phyloP scores from a whole-genome alignment of 2,888 invertebrate species.

The Phyllotreta cruciferae region DNA sequence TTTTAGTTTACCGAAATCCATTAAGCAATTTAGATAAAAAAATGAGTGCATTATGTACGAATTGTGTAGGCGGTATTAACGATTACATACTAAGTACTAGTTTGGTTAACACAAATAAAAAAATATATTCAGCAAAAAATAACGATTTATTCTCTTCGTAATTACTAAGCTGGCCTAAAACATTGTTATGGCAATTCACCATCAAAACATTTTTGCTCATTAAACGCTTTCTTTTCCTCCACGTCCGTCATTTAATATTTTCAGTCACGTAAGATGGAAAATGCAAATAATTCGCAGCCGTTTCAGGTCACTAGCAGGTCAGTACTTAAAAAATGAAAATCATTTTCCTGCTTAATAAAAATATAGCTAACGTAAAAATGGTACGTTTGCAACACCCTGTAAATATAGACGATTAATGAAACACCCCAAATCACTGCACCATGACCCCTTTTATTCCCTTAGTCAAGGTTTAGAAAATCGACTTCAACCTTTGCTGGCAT shows the following conservation, averaged over 20 bases:
- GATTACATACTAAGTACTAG: too few species aligned
- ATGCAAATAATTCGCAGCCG: slow-evolving; percentile 32
- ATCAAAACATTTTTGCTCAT: slow-evolving; percentile 7
- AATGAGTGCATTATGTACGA: too few species aligned
- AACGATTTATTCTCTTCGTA: too few species aligned
- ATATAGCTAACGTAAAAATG: background rate
- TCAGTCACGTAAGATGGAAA: slow-evolving; percentile 33
- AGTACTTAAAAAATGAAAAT: slow-evolving; percentile 16
- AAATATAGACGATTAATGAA: background rate
- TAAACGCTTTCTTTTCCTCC: slow-evolving; percentile 10
- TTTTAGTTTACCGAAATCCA: background rate
- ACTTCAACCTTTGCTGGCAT: background rate
- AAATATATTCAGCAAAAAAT: too few species aligned
- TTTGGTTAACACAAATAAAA: too few species aligned
- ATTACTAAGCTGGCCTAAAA: too few species aligned
- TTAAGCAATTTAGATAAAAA: background rate
- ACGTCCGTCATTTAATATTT: slow-evolving; percentile 11
- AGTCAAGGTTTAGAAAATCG: slow-evolving; percentile 6
- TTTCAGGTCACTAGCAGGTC: slow-evolving; percentile 35
- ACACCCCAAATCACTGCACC: background rate
- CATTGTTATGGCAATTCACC: background rate
- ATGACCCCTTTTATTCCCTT: background rate
- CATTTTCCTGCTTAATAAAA: background rate
- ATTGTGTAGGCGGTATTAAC: too few species aligned
- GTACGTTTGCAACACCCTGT: background rate